Percentiles rank a stretch among this genome's conserved stretches.
These are phyloP conservation scores for Gymnocheta viridis DNA, from an alignment of 2,888 invertebrate species.

Conservation along the genomic window DNA sequence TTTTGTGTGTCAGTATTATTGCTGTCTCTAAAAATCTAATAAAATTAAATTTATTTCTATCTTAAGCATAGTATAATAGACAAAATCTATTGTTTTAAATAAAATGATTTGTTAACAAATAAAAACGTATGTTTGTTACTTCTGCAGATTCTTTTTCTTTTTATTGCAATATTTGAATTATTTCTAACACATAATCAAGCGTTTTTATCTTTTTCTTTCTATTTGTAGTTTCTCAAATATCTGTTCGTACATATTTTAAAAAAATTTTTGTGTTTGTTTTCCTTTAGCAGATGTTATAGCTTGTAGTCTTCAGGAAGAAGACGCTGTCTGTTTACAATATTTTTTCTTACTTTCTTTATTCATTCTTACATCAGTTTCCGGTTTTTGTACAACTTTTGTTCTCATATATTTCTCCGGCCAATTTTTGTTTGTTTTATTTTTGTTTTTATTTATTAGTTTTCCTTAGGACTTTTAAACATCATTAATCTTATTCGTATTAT, in stretches of 20 bases:
- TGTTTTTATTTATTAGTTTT: constrained; percentile 19
- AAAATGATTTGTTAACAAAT: neutral
- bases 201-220: no score
- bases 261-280: neutral
- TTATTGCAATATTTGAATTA: neutral
- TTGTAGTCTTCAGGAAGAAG: neutral
- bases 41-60: constrained; percentile 47
- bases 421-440: neutral
- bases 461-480: constrained; percentile 34
- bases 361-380: constrained; percentile 9
- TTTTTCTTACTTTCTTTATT: neutral
- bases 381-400: neutral
- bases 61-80: neutral
- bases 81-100: neutral
- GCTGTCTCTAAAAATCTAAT: constrained; percentile 54
- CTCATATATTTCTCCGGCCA: neutral
- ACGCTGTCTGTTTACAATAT: neutral
- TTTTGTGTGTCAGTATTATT: no score
- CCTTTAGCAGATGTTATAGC: neutral
- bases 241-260: no score
- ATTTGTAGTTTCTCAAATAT: no score
- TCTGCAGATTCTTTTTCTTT: neutral
- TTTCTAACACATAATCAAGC: no score
- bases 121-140: neutral
- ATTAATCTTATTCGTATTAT: constrained; percentile 59